Evolutionary conservation across 2,113 vertebrate species (phyloP), one percentile per base, ranked within the genome.

Genomic region (Sporophila hypoxantha): DNA sequence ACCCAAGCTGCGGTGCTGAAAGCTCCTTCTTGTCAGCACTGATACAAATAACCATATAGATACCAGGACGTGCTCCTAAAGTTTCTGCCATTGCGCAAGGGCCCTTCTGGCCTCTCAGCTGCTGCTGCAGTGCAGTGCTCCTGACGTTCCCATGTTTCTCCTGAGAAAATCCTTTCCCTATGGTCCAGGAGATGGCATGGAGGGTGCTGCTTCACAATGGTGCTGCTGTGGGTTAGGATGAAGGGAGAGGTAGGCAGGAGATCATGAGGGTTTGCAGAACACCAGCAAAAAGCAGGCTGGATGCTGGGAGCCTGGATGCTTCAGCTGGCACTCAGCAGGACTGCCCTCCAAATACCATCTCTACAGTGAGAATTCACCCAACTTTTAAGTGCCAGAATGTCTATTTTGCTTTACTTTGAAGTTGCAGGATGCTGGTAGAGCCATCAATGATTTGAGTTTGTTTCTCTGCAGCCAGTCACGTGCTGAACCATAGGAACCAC

Each of bases 11-110:
- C 27, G 0, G 86, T 65, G 92, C 81, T 94, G 92, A 93, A 91
- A 94, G 92, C 81, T 91, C 52, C 65, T 91, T 86, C 90, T 88
- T 93, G 87, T 90, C 92, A 92, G 88, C 10, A 2, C 75, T 55
- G 90, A 90, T 91, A 84, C 77, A 93, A 92, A 91, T 91, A 91
- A 88, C 81, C 18, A 1, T 92, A 91, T 68, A 93, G 93, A 91
- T 86, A 93, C 86, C 86, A 86, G 83, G 81, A 65, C n/a, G 0
- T 60, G 87, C 78, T 91, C 91, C 87, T 87, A 70, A 88, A 87
- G 75, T 88, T 94, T 90, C 91, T 79, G 64, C 36, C 3, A 0
- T 85, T 91, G 84, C 8, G 0, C 75, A 93, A 73, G 64, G 71
- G 68, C 60, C 71, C 81, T 88, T 70, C 84, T 88, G 73, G 84